These are phyloP conservation scores for Tetropium fuscum DNA, from an alignment of 2,888 invertebrate genomes.

Conservation along the genomic window DNA sequence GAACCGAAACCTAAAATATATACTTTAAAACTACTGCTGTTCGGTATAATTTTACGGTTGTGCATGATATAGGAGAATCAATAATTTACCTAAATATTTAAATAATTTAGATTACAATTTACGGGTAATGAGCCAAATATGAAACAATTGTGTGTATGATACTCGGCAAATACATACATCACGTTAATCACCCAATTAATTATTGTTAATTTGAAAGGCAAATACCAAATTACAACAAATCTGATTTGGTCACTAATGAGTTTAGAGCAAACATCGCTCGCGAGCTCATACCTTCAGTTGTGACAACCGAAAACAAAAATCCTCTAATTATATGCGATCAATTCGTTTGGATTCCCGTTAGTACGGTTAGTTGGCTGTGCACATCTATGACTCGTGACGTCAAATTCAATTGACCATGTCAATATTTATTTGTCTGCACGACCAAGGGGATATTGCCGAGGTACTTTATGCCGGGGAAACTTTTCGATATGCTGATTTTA, in stretches of 20 bases:
- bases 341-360: slow-evolving; percentile 39
- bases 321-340: slow-evolving; percentile 60
- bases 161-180: slow-evolving; percentile 58
- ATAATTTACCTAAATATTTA: slow-evolving; percentile 29
- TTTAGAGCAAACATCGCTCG: slow-evolving; percentile 64
- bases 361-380: slow-evolving; percentile 41
- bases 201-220: slow-evolving; percentile 65
- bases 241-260: slow-evolving; percentile 63
- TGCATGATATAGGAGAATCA: no score
- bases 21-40: no score
- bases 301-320: slow-evolving; percentile 54
- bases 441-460: background rate
- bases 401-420: slow-evolving; percentile 36
- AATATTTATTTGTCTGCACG: background rate
- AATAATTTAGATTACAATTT: slow-evolving; percentile 31
- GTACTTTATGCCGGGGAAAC: background rate
- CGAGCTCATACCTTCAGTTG: slow-evolving; percentile 52
- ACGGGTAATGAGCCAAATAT: slow-evolving; percentile 49
- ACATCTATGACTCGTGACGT: slow-evolving; percentile 51
- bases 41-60: no score
- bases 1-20: no score
- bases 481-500: no score
- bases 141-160: slow-evolving; percentile 41
- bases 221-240: slow-evolving; percentile 65
- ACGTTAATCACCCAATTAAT: slow-evolving; percentile 65